Base-by-base conservation (phyloP, 2,113 vertebrate genomes). In the Actinemys pallida region DNA sequence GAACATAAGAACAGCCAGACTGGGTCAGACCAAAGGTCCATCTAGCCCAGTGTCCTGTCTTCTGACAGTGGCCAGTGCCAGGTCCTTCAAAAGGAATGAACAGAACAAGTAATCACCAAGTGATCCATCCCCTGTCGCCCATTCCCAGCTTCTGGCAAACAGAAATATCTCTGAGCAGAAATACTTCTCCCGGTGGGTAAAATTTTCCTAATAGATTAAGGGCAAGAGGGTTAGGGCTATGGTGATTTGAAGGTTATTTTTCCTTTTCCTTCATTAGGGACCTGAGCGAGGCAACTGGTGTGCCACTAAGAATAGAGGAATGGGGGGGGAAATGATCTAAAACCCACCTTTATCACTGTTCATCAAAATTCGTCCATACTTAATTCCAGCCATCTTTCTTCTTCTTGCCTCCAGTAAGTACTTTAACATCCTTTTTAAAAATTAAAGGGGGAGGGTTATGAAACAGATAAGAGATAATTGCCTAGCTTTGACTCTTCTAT, bases 401-500 rank as follows among this genome's bases (percentile, higher is more conserved):
- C 96, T 89, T 87, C 94, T 35, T 86, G 94, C 94, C 94, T 95
- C 79, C 91, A 94, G 84, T 54, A 94, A 98, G 95, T 92, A 96
- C 96, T 98, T 85, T 82, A 97, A 95, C 96, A 97, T 97, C 97
- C 97, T 94, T 97, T 97, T 97, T 96, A 97, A 97, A 98, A 98
- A 97, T 95, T 94, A 97, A 98, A 97, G 92, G 98, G 96, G 96
- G 94, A 94, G 95, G 97, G 96, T 95, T 97, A 94, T 93, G 97
- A 97, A 95, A 94, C 95, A 98, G 98, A 98, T 98, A 98, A 98
- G 98, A 98, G 97, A 98, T 98, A 98, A 98, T 98, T 98, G 98
- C 97, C 97, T 98, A 92, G 96, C 98, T 98, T 96, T 97, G 98
- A 96, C 98, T 98, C 98, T 97, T 97, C 98, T 99, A 99, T 99